Evolutionary conservation across 2,113 vertebrate genomes (phyloP), one percentile per base, ranked within the genome.

Genomic region (Tragulus kanchil): DNA sequence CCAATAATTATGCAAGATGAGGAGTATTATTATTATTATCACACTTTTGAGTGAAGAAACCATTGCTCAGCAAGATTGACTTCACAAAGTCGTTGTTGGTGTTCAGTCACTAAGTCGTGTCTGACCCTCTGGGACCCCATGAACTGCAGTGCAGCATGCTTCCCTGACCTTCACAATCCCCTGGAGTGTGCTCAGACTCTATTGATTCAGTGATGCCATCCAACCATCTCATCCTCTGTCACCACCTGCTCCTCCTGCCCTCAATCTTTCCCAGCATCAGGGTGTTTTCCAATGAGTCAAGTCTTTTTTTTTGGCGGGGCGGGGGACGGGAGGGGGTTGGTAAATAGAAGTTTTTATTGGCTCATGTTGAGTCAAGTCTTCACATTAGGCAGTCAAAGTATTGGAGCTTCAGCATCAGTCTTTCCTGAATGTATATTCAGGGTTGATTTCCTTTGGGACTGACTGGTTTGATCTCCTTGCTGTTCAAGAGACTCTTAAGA

Each of bases 1-100:
- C 64, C 50, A 81, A n/a, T 7, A 84, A 77, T 54, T 65, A 69
- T 2, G n/a, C 54, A 11, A 95, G 10, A 61, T 58, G 45, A 67
- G 7, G 48, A 69, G 14, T 64, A 42, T 73, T 77, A 28, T 67
- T 59, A 52, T 58, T 85, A 64, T 23, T 48, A 61, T 62, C 58
- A 25, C 28, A 93, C 65, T 94, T 94, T 48, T 25, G 31, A 81
- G 28, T 15, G 14, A 90, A 54, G 62, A 95, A 91, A 89, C 8
- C 13, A 42, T 15, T 64, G 14, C 17, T 77, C 58, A 92, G 71
- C 61, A 62, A 94, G n/a, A 78, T 67, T 78, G 62, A 69, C 14
- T 65, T 45, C 36, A 73, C 21, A 13, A 13, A 25, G 69, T 45
- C 69, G 25, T 25, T 3, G 25, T 45, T 25, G 36, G 19, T 25